Evolutionary conservation across 2,113 vertebrate species (phyloP), one percentile per base, ranked within the genome.

Genomic region (Chloebia gouldiae): DNA sequence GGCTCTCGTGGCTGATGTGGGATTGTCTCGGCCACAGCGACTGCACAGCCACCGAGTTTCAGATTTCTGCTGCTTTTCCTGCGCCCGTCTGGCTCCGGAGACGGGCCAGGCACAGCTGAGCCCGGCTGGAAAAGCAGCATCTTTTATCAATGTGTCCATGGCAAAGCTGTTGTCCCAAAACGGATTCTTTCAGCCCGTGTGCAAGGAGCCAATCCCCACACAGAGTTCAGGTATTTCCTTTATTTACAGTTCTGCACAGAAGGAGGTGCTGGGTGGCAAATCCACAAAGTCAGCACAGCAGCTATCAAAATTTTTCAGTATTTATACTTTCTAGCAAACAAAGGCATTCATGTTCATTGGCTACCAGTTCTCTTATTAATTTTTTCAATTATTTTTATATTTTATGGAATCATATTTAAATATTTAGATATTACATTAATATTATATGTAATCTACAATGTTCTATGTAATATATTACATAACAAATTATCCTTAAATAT

Each of bases 161-260:
- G 53, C 64, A 33, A 33, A 54, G 59, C 35, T 49, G 17, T 3
- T 16, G 59, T 33, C 42, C 63, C 51, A 47, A 81, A 68, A 44
- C 0, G 10, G 42, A 68, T 49, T 9, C 51, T 81, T 21, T 39
- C n/a, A 35, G 22, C 63, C 77, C 2, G 0, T 39, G 50, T 37
- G 63, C 63, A 21, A 56, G 51, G 56, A 68, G 7, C n/a, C n/a
- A 47, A 47, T 39, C n/a, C 51, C n/a, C n/a, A 81, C 63, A 81
- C 42, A 59, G 78, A n/a, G 53, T 49, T 50, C 54, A 69, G 24
- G 4, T 30, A 30, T 50, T 50, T 82, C 31, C 31, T 75, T 78
- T 78, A 66, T 66, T 80, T 45, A 24, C 50, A 37, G 25, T 31
- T 54, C 49, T 54, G 39, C 31, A 30, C 61, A 54, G 76, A 9